Conservation (phyloP, 2,113 vertebrate species). For the Hippocampus barbouri region DNA sequence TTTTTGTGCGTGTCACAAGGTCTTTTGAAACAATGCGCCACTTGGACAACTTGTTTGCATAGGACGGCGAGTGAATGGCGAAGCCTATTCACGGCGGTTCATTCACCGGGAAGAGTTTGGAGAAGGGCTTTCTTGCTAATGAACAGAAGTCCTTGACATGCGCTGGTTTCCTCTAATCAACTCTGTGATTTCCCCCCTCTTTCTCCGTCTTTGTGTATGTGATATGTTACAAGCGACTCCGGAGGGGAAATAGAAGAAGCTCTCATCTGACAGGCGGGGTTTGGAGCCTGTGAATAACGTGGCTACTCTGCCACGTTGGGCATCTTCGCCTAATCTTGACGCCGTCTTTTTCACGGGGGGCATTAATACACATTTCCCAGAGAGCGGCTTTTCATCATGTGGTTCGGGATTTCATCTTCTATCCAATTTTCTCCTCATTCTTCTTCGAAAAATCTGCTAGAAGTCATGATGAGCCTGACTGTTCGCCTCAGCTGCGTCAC, state of each 20-base stretch:
- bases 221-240: conserved; percentile 22
- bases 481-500: conserved; percentile 65
- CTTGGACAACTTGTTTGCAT: conserved; percentile 72
- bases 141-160: conserved; percentile 65
- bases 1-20: conserved; percentile 60
- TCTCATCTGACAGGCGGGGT: conserved; percentile 43
- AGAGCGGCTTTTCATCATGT: conserved; percentile 54
- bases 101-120: conserved; percentile 42
- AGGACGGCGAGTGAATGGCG: conserved; percentile 52
- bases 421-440: conserved; percentile 54
- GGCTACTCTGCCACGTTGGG: conserved; percentile 15
- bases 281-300: conserved; percentile 37
- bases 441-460: conserved; percentile 31
- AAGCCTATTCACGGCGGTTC: conserved; percentile 50
- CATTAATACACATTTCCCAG: conserved; percentile 57
- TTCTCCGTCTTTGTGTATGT: conserved; percentile 32
- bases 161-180: conserved; percentile 50
- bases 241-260: conserved; percentile 21
- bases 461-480: conserved; percentile 47
- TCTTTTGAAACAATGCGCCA: conserved; percentile 71
- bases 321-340: conserved; percentile 45
- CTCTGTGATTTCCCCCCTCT: conserved; percentile 30
- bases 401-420: conserved; percentile 42
- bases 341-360: conserved; percentile 30
- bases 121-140: conserved; percentile 45